Evolutionary conservation across 2,797 vertebrate genomes (phyloP).

Genomic region (Crocidura indochinensis): DNA sequence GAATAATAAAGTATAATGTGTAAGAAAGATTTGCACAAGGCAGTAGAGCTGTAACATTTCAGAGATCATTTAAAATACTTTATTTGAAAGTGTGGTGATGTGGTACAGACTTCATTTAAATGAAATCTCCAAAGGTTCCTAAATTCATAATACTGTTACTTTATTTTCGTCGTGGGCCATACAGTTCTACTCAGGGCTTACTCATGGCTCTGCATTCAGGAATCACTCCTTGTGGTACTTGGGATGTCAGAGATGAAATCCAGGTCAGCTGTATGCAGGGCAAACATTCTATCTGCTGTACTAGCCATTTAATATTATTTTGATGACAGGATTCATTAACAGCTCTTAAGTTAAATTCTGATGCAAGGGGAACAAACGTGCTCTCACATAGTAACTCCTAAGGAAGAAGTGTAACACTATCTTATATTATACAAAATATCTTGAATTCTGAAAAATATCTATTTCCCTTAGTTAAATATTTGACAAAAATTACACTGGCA

Average conservation of each 20-base stretch:
- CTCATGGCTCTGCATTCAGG: too few species aligned
- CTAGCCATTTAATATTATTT: too few species aligned
- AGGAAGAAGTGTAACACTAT: not conserved
- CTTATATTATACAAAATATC: not conserved
- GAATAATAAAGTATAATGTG: not conserved
- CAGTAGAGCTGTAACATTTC: not conserved
- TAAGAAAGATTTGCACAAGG: not conserved
- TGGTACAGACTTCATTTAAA: constrained; percentile 54
- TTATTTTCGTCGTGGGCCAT: too few species aligned
- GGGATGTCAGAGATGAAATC: too few species aligned
- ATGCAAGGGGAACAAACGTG: too few species aligned
- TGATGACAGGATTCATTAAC: too few species aligned
- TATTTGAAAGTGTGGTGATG: constrained; percentile 23
- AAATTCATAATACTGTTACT: constrained; percentile 21
- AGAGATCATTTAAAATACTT: constrained; percentile 44
- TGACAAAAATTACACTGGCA: constrained; percentile 56
- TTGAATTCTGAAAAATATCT: constrained; percentile 58
- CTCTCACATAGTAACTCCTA: not conserved
- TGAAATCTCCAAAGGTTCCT: constrained; percentile 63
- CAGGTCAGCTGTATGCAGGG: too few species aligned
- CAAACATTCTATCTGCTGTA: too few species aligned
- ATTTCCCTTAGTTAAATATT: constrained; percentile 23
- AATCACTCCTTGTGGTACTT: too few species aligned
- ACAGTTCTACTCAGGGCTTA: too few species aligned
- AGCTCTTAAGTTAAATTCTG: too few species aligned